Conservation (phyloP, 2,113 vertebrate genomes). For the Nesospiza acunhae region DNA sequence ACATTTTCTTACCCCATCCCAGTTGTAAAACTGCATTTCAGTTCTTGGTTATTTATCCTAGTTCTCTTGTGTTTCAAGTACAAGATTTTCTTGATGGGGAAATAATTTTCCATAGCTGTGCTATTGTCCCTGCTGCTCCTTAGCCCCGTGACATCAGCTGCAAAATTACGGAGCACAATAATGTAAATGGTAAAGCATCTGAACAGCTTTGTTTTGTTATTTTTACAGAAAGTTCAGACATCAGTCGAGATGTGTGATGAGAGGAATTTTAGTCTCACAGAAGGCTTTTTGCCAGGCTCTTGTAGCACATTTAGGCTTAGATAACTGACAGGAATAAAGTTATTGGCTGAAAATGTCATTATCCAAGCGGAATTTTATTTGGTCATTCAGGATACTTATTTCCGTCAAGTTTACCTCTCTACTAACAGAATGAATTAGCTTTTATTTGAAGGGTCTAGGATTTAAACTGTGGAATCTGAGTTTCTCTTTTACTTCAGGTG, state of each 20-base stretch:
- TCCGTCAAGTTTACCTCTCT: background rate
- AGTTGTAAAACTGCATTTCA: background rate
- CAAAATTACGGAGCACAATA: background rate
- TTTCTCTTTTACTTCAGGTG: background rate
- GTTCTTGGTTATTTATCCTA: background rate
- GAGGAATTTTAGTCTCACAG: background rate
- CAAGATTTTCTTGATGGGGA: background rate
- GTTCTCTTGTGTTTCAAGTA: background rate
- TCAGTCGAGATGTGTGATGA: background rate
- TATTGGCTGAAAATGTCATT: conserved; percentile 16
- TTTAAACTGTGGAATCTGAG: background rate
- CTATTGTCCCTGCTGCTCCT: background rate
- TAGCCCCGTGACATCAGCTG: background rate
- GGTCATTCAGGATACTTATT: background rate
- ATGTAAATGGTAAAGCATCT: background rate
- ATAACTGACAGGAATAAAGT: background rate
- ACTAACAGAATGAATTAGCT: background rate
- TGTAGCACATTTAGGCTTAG: background rate
- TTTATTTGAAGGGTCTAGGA: background rate
- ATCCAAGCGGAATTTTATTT: background rate
- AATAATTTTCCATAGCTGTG: background rate
- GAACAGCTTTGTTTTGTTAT: background rate
- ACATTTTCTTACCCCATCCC: background rate
- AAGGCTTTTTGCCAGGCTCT: background rate
- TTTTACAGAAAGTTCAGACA: conserved; percentile 27